Base-by-base conservation (phyloP, 2,888 invertebrate genomes). In the Chymomyza fuscimana region DNA sequence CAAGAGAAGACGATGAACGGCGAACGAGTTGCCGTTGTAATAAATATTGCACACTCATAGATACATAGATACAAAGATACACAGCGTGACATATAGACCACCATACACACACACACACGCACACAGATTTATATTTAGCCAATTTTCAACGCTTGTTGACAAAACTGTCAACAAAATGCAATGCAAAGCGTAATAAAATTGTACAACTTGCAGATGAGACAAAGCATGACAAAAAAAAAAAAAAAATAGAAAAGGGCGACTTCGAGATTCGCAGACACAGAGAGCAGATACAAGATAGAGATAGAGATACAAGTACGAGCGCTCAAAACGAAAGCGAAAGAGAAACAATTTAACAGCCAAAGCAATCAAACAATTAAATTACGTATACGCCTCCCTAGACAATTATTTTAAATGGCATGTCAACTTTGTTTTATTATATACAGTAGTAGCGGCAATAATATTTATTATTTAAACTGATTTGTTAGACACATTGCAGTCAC, bases 101-200 rank as follows among this genome's bases (percentile, higher is more conserved):
- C 10, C 40, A 46, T 7, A 46, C 40, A 46, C 60, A 51, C 62
- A 68, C 19, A 63, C 54, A 67, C 65, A 19, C 46, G 76, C 74
- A 76, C 76, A 88, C 88, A 84, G 87, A 88, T 88, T 84, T 86
- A 86, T 86, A 86, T 90, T 91, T 90, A 91, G 91, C 91, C 90
- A 91, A 91, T 91, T 91, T 91, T 90, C 89, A 91, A 90, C 91
- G 91, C 91, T 91, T 91, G 91, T 91, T 91, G 91, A 91, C 91
- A 91, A 91, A 91, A 90, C 91, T 91, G 91, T 91, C 91, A 91
- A 90, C 91, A 90, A 84, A 84, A 87, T 84, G 83, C 87, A 83
- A 81, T 79, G 86, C 83, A 90, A 81, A 83, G 83, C 87, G 86
- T 87, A 87, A 87, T 87, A 87, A 86, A 86, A 58, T 58, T 58